phyloP scores from a whole-genome alignment of 1,140 invertebrate genomes.

The Prorops nasuta region DNA sequence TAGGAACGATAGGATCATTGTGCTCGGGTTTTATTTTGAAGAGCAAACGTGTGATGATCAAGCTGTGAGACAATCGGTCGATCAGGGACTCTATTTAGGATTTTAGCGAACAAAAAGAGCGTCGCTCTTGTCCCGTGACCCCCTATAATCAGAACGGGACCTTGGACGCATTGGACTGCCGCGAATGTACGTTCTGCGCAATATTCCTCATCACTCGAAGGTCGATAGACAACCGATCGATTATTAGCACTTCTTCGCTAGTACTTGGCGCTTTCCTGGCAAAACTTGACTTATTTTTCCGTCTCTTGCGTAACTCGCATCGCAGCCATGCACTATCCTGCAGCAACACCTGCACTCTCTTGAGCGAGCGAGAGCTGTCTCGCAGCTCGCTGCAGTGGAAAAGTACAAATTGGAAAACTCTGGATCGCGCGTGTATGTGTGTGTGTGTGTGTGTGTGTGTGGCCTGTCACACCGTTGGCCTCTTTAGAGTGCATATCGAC shows the following conservation, averaged over 20 bases:
- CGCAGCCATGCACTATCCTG: no score
- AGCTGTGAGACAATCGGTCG: neutral
- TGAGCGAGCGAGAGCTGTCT: no score
- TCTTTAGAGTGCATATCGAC: no score
- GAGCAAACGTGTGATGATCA: neutral
- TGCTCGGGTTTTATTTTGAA: neutral
- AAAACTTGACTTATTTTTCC: neutral
- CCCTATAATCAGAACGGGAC: conserved; percentile 24
- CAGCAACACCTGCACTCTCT: no score
- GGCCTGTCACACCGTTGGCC: no score
- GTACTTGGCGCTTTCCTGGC: neutral
- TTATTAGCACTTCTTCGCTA: conserved; percentile 10
- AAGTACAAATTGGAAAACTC: neutral
- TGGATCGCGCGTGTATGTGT: neutral
- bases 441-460: no score
- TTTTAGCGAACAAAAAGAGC: neutral
- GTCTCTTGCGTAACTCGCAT: no score
- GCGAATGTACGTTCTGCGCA: conserved; percentile 18
- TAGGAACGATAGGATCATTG: neutral
- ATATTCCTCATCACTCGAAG: conserved; percentile 25
- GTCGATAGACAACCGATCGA: conserved; percentile 27
- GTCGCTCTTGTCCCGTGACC: conserved; percentile 14
- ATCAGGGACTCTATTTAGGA: neutral
- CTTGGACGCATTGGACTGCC: conserved; percentile 23
- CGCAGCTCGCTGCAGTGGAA: no score